Evolutionary conservation across 2,113 vertebrate species (phyloP), one percentile per base, ranked within the genome.

Genomic region (Xiphorhynchus elegans): DNA sequence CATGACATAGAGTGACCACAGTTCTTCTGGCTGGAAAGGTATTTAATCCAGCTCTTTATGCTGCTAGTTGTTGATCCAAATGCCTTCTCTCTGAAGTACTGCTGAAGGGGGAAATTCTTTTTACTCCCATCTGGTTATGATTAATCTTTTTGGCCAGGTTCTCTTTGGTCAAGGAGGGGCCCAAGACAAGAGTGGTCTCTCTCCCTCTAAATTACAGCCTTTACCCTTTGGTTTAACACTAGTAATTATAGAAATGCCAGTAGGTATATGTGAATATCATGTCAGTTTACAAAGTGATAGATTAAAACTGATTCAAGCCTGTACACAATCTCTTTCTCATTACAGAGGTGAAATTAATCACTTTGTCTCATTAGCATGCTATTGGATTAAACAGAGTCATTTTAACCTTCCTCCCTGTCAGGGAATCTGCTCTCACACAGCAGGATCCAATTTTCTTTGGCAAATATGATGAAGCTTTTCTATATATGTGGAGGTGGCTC

Each of bases 381-480:
- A 58, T 82, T 95, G 89, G 80, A 92, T 96, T 97, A 96, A 96
- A 79, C 21, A 74, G 76, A 85, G 59, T 58, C 9, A 88, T 93
- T 96, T 95, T 94, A 94, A 74, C 75, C 17, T 96, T 89, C 33
- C 31, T 74, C 40, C 53, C 9, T 89, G 56, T 89, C 80, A 82
- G 78, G 49, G 56, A 94, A 91, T 94, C 76, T 89, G 67, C 37
- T 49, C 44, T 75, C 59, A 77, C 18, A 70, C 46, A 88, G 90
- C 52, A 42, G 44, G 95, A 95, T 68, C 74, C 37, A 83, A 49
- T 96, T 96, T 97, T 42, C 77, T 84, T 90, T 58, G 88, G 87
- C 96, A 96, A 89, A 91, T 75, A 76, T 88, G 72, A 95, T 93
- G 87, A 75, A 87, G 69, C 49, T 93, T 90, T 44, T 87, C 19